Percentiles rank a stretch among this genome's conserved stretches.
Conservation (phyloP, 2,113 vertebrate species). For the Channa maculata region DNA sequence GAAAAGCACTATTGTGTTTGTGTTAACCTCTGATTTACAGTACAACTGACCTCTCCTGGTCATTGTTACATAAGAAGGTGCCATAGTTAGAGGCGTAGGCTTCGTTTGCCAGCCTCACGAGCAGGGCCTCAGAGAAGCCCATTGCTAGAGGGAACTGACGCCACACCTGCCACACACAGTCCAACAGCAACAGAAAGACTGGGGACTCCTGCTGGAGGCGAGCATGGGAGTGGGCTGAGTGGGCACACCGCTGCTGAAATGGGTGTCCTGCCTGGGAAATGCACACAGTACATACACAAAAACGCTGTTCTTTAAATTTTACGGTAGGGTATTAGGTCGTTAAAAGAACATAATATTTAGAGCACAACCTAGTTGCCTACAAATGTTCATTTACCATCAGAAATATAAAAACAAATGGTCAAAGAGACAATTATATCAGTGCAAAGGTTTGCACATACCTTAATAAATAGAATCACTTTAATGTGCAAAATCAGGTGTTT, state of each 20-base stretch:
- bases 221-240: slow-evolving; percentile 84
- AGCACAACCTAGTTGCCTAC: too few species aligned
- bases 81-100: slow-evolving; percentile 87
- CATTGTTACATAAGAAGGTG: slow-evolving; percentile 89
- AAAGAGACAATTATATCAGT: too few species aligned
- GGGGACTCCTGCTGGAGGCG: slow-evolving; percentile 87
- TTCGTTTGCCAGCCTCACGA: slow-evolving; percentile 86
- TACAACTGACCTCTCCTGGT: slow-evolving; percentile 84
- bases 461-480: too few species aligned
- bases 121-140: slow-evolving; percentile 87
- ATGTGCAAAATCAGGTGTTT: too few species aligned
- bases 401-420: too few species aligned
- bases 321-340: too few species aligned
- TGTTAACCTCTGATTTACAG: neutral
- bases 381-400: too few species aligned
- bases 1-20: too few species aligned
- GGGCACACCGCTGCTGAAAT: slow-evolving; percentile 87
- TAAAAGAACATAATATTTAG: too few species aligned
- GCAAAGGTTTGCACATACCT: too few species aligned
- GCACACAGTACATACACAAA: neutral
- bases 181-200: slow-evolving; percentile 89
- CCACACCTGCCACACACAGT: slow-evolving; percentile 90
- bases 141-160: slow-evolving; percentile 88
- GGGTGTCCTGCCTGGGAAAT: slow-evolving; percentile 87
- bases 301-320: too few species aligned